Evolutionary conservation across 1,140 invertebrate genomes (phyloP).

Genomic region (Orchesella cincta): DNA sequence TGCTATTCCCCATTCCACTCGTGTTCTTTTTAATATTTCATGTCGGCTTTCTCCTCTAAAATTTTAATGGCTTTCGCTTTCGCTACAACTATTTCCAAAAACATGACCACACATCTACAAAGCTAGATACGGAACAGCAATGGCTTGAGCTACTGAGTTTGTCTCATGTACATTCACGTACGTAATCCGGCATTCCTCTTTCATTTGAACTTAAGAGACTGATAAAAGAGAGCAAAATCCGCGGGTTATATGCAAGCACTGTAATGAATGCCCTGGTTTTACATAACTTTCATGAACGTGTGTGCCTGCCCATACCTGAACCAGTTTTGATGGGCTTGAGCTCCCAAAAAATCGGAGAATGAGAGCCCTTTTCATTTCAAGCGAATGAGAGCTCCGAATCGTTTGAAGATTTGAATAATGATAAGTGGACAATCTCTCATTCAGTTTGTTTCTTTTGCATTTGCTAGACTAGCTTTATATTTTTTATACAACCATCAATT

Average conservation of each 20-base stretch:
- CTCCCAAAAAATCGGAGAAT: no score
- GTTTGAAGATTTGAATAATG: no score
- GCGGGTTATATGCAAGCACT: background rate
- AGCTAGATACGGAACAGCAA: background rate
- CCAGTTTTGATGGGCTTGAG: no score
- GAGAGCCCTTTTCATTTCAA: no score
- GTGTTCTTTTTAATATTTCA: slow-evolving; percentile 28
- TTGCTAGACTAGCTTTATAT: no score
- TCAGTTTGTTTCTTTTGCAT: no score
- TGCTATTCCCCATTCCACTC: slow-evolving; percentile 27
- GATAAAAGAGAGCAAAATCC: background rate
- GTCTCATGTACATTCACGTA: background rate
- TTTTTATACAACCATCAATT: no score
- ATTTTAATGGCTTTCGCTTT: slow-evolving; percentile 20
- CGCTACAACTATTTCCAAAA: no score
- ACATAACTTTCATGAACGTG: no score
- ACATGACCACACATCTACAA: background rate
- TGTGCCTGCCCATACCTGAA: no score
- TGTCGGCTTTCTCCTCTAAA: slow-evolving; percentile 24
- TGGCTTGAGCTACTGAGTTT: background rate
- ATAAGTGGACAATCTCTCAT: no score
- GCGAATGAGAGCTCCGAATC: no score
- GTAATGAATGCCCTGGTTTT: background rate
- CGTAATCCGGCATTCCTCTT: background rate
- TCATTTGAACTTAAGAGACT: background rate